Conservation (phyloP, 2,113 vertebrate species). For the Tupaia tana region DNA sequence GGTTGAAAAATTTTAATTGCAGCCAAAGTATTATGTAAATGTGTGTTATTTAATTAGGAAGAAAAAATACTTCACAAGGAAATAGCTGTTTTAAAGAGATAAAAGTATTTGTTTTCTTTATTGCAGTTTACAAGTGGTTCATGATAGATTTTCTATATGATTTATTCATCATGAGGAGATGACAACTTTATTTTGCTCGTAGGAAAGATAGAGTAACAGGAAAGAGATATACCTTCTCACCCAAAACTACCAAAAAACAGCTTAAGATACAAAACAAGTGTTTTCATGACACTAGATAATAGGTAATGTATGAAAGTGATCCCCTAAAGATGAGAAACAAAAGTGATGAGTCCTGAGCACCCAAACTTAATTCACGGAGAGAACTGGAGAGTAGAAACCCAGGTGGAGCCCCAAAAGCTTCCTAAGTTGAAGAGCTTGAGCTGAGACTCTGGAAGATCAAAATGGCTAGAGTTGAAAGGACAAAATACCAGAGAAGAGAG, state of each 20-base stretch:
- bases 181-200: neutral
- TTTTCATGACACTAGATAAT: neutral
- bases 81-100: conserved; percentile 57
- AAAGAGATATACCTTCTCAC: neutral
- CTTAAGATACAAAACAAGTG: neutral
- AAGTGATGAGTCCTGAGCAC: neutral
- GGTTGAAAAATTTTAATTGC: conserved; percentile 77
- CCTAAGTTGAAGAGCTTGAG: neutral
- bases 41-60: conserved; percentile 75
- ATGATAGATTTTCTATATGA: conserved; percentile 50
- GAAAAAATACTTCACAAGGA: conserved; percentile 51
- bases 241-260: neutral
- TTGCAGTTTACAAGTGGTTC: conserved; percentile 29
- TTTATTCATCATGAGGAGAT: neutral
- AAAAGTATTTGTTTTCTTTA: conserved; percentile 50
- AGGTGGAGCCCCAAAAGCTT: neutral
- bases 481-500: neutral
- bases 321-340: neutral
- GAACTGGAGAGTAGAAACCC: neutral
- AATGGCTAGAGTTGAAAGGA: neutral
- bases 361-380: neutral
- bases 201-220: neutral
- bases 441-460: neutral
- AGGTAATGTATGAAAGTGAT: neutral
- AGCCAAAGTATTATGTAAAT: conserved; percentile 75